Conservation (phyloP, 2,797 vertebrate genomes). For the Cyprinella venusta region DNA sequence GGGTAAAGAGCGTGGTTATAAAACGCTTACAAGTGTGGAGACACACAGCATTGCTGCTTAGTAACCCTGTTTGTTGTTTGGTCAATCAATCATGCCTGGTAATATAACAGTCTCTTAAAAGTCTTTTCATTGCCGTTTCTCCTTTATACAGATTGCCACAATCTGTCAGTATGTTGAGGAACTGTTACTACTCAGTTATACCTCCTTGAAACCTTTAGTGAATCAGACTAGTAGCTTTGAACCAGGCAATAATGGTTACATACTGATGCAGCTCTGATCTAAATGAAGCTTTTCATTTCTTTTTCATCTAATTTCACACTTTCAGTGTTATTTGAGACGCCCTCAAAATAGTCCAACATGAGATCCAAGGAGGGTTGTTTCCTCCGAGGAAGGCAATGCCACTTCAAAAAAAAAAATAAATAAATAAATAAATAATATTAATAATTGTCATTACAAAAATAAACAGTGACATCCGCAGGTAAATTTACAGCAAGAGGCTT, state of each 20-base stretch:
- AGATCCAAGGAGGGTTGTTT: not conserved
- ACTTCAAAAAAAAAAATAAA: too few species aligned
- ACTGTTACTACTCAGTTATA: not conserved
- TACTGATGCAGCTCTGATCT: not conserved
- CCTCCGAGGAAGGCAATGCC: too few species aligned
- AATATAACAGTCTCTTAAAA: constrained; percentile 31
- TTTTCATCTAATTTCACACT: constrained; percentile 14
- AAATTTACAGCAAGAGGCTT: too few species aligned
- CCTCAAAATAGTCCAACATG: not conserved
- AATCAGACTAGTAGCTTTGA: not conserved
- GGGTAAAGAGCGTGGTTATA: constrained; percentile 38
- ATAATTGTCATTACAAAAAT: too few species aligned
- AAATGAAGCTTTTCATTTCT: not conserved
- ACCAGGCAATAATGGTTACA: not conserved
- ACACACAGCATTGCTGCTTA: constrained; percentile 20
- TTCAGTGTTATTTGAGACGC: not conserved
- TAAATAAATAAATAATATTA: too few species aligned
- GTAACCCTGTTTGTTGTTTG: constrained; percentile 44
- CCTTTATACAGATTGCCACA: constrained; percentile 17
- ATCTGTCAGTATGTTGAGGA: constrained; percentile 6
- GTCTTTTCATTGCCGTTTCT: constrained; percentile 13
- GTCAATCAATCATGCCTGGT: constrained; percentile 17
- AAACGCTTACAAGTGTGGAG: constrained; percentile 25
- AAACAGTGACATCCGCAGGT: too few species aligned
- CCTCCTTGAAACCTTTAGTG: not conserved